phyloP scores from a whole-genome alignment of 2,888 invertebrate species.

The Colletes collaris region DNA sequence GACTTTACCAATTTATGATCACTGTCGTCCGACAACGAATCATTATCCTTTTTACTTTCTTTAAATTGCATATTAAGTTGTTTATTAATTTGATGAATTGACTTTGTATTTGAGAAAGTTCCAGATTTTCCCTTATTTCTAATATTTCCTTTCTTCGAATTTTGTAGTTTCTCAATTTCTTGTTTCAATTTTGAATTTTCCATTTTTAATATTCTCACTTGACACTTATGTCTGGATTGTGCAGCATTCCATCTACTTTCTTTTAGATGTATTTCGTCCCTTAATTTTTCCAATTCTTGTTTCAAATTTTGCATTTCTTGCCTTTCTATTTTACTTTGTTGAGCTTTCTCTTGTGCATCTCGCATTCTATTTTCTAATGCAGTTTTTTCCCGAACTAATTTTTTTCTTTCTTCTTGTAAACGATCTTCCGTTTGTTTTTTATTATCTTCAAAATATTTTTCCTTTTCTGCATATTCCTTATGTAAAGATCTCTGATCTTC shows the following conservation, averaged over 20 bases:
- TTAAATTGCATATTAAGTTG: slow-evolving; percentile 73
- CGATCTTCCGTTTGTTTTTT: slow-evolving; percentile 87
- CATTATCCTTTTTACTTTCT: slow-evolving; percentile 26
- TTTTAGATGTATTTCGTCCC: slow-evolving; percentile 88
- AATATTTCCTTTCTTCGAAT: slow-evolving; percentile 86
- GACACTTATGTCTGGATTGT: slow-evolving; percentile 89
- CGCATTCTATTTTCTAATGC: slow-evolving; percentile 88
- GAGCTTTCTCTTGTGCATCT: slow-evolving; percentile 86
- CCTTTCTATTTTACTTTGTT: slow-evolving; percentile 87
- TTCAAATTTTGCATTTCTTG: slow-evolving; percentile 88
- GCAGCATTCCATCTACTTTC: slow-evolving; percentile 89
- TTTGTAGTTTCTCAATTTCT: slow-evolving; percentile 86
- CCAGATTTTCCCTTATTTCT: slow-evolving; percentile 31
- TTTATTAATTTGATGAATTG: slow-evolving; percentile 90
- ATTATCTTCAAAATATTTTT: slow-evolving; percentile 86
- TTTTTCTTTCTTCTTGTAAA: slow-evolving; percentile 88
- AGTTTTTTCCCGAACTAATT: slow-evolving; percentile 87
- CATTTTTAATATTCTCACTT: slow-evolving; percentile 89
- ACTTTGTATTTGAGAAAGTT: slow-evolving; percentile 87
- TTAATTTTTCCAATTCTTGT: slow-evolving; percentile 87
- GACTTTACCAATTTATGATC: slow-evolving; percentile 53
- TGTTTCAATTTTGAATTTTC: slow-evolving; percentile 87
- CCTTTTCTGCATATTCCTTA: slow-evolving; percentile 85
- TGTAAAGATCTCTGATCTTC: slow-evolving; percentile 84
- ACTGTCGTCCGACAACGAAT: slow-evolving; percentile 62